phyloP scores from a whole-genome alignment of 2,888 invertebrate genomes.

The Stictocephala bisonia region DNA sequence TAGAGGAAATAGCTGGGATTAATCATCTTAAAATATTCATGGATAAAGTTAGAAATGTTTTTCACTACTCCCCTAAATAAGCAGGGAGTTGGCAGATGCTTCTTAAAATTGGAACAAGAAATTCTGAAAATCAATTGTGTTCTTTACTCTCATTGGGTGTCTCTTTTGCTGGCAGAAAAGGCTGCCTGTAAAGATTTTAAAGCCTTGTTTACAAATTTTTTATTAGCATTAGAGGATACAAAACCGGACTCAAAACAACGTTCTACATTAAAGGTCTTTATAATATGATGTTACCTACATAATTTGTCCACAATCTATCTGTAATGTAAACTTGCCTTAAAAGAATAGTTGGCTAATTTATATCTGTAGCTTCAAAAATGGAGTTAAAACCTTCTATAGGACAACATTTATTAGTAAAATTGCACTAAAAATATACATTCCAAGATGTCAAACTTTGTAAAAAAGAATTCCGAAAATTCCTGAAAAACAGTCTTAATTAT shows the following conservation, averaged over 20 bases:
- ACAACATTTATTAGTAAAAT: background rate
- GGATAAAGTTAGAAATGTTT: slow-evolving; percentile 30
- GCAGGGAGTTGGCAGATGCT: too few relatives aligned
- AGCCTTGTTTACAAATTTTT: slow-evolving; percentile 2
- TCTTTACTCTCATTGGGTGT: background rate
- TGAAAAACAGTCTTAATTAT: slow-evolving; percentile 21
- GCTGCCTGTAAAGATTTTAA: background rate
- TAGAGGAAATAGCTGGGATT: slow-evolving; percentile 23
- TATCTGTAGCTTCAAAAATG: slow-evolving; percentile 12
- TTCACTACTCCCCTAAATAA: background rate
- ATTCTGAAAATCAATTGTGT: background rate
- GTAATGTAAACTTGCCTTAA: background rate
- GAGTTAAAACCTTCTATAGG: slow-evolving; percentile 2
- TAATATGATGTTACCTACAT: background rate
- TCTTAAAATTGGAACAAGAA: background rate
- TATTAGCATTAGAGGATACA: background rate
- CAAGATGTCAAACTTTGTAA: background rate
- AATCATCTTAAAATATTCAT: slow-evolving; percentile 18
- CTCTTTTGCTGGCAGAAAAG: background rate
- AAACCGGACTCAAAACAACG: too few relatives aligned
- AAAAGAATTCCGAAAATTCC: background rate
- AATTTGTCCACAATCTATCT: background rate
- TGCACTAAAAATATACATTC: too few relatives aligned
- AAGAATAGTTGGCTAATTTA: background rate
- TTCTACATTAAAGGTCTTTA: background rate